Conservation (phyloP, 2,888 invertebrate genomes). For the Napeogenes sylphis region DNA sequence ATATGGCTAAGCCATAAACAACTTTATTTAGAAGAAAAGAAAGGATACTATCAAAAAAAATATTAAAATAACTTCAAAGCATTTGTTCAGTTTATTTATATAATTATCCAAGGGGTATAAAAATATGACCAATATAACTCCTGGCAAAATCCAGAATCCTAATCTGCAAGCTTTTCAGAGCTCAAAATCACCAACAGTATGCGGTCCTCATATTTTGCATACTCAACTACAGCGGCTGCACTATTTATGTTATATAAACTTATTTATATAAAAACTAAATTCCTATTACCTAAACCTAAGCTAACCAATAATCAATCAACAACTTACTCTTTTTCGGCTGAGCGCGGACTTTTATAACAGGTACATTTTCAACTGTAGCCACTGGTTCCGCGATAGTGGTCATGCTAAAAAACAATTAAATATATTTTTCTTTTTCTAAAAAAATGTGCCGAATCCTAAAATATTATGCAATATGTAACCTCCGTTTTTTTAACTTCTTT, state of each 20-base stretch:
- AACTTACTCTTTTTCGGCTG: constrained; percentile 67
- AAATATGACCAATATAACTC: too few relatives aligned
- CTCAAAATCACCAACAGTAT: too few relatives aligned
- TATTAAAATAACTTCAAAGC: too few relatives aligned
- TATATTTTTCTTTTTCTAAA: background rate
- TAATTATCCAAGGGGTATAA: too few relatives aligned
- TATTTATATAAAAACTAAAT: background rate
- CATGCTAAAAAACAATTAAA: constrained; percentile 39
- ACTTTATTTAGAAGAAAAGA: too few relatives aligned
- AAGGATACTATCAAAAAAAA: too few relatives aligned
- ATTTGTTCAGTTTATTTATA: too few relatives aligned
- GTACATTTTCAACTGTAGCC: constrained; percentile 42
- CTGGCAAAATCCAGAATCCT: too few relatives aligned
- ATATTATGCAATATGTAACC: constrained; percentile 38
- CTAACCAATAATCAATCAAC: background rate
- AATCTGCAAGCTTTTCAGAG: too few relatives aligned
- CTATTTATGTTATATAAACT: background rate
- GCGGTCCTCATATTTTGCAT: too few relatives aligned
- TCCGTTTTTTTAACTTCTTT: constrained; percentile 62
- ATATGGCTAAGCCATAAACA: too few relatives aligned
- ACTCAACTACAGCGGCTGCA: background rate
- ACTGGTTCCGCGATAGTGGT: constrained; percentile 52
- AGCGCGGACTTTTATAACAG: constrained; percentile 57
- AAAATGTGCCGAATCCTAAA: background rate
- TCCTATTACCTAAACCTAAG: background rate